Percentiles rank a stretch among this genome's conserved stretches.
Evolutionary conservation across 2,113 vertebrate genomes (phyloP).

Genomic region (Pyrgilauda ruficollis): DNA sequence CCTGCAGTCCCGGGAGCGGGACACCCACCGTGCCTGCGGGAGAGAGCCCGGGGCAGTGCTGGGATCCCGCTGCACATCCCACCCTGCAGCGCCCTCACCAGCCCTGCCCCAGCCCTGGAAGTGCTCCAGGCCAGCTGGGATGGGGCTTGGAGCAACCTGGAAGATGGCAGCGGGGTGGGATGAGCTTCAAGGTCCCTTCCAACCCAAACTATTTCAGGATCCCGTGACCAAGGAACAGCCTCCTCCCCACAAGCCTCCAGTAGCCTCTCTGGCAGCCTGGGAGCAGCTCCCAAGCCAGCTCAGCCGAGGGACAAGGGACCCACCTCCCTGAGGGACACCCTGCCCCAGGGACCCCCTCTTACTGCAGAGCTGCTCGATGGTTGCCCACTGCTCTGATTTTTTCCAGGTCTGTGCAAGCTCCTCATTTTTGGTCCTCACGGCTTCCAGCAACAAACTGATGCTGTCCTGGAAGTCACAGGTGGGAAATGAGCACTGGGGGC

Average conservation of each 20-base stretch:
- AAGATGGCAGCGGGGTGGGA: neutral
- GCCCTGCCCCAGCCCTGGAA: neutral
- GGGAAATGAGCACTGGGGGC: neutral
- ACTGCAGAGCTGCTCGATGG: constrained; percentile 98
- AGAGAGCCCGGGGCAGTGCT: neutral
- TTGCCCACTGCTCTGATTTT: constrained; percentile 98
- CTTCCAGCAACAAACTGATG: constrained; percentile 93
- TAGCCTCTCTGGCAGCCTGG: rapidly evolving
- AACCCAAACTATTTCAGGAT: neutral
- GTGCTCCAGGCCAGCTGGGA: neutral
- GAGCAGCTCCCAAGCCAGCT: neutral
- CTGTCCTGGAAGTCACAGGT: constrained; percentile 82
- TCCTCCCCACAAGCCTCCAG: neutral
- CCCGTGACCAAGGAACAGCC: neutral
- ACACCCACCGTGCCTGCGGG: constrained; percentile 88
- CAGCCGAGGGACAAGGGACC: neutral
- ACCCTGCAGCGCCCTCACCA: neutral
- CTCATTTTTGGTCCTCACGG: constrained; percentile 90
- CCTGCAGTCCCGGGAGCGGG: constrained; percentile 84
- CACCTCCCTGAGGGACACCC: neutral
- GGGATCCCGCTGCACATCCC: neutral
- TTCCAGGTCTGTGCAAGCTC: constrained; percentile 97
- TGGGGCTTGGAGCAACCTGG: neutral
- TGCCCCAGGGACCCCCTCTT: constrained; percentile 42
- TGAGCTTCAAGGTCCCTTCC: neutral